A percentile compares a stretch with the other conserved stretches of the same genome.
phyloP scores from a whole-genome alignment of 2,888 invertebrate species.

The Molanna angustata region DNA sequence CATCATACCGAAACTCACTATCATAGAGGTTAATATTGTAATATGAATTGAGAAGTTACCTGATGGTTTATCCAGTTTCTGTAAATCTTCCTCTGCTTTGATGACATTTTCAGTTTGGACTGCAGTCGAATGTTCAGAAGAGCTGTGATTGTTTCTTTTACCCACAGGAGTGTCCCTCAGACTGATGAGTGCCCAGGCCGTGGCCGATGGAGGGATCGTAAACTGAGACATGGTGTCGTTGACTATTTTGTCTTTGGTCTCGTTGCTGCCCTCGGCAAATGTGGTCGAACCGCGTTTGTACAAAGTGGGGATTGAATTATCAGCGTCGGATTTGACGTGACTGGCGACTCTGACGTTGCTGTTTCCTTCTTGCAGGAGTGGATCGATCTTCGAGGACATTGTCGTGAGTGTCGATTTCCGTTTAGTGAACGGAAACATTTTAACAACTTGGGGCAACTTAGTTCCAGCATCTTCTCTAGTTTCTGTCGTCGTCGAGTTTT shows the following conservation, averaged over 20 bases:
- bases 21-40: too few relatives aligned
- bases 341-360: constrained; percentile 46
- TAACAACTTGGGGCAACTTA: constrained; percentile 28
- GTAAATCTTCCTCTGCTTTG: constrained; percentile 45
- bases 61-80: constrained; percentile 46
- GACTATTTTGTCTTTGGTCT: constrained; percentile 20
- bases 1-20: too few relatives aligned
- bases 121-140: not conserved
- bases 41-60: too few relatives aligned
- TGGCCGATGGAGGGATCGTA: constrained; percentile 52
- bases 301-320: constrained; percentile 50
- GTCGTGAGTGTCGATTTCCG: constrained; percentile 40
- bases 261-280: constrained; percentile 40
- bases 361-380: constrained; percentile 47
- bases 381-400: constrained; percentile 51
- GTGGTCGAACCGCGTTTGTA: constrained; percentile 54
- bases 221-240: constrained; percentile 38
- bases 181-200: constrained; percentile 54
- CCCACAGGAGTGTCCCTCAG: constrained; percentile 44
- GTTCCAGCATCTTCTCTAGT: constrained; percentile 21
- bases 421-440: constrained; percentile 26
- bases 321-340: constrained; percentile 46
- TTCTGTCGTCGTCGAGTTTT: constrained; percentile 20
- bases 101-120: constrained; percentile 39
- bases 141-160: constrained; percentile 17